Percentiles rank a stretch among this genome's conserved stretches.
These are phyloP conservation scores for Dasyprocta punctata DNA, from an alignment of 2,113 vertebrate genomes.

Conservation along the genomic window DNA sequence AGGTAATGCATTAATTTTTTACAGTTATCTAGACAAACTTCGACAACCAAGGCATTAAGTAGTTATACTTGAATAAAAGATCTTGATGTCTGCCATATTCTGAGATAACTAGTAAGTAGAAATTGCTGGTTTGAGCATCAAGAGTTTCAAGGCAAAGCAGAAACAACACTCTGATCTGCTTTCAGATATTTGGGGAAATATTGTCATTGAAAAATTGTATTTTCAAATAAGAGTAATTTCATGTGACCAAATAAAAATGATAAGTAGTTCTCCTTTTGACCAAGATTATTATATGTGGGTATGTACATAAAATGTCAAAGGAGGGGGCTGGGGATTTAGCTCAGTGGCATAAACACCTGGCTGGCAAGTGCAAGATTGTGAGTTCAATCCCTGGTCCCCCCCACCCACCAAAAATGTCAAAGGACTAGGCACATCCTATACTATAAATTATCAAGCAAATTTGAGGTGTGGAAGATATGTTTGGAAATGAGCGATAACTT, in stretches of 20 bases:
- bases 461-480: not conserved
- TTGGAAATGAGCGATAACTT: not conserved
- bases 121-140: not conserved
- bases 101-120: not conserved
- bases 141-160: not conserved
- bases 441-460: not conserved
- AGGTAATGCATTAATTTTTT: slow-evolving; percentile 70
- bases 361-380: too few relatives aligned
- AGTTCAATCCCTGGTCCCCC: too few relatives aligned
- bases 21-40: not conserved
- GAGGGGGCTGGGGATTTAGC: too few relatives aligned
- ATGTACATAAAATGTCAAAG: not conserved
- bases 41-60: not conserved
- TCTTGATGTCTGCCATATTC: not conserved
- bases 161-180: not conserved
- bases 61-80: not conserved
- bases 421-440: not conserved
- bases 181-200: not conserved
- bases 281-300: not conserved
- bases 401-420: too few relatives aligned
- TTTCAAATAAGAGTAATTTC: not conserved
- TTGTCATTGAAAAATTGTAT: not conserved
- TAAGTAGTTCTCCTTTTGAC: not conserved
- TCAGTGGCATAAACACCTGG: too few relatives aligned
- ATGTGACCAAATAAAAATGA: not conserved